These are phyloP conservation scores for Temnothorax longispinosus DNA, from an alignment of 1,140 invertebrate species.

Conservation along the genomic window DNA sequence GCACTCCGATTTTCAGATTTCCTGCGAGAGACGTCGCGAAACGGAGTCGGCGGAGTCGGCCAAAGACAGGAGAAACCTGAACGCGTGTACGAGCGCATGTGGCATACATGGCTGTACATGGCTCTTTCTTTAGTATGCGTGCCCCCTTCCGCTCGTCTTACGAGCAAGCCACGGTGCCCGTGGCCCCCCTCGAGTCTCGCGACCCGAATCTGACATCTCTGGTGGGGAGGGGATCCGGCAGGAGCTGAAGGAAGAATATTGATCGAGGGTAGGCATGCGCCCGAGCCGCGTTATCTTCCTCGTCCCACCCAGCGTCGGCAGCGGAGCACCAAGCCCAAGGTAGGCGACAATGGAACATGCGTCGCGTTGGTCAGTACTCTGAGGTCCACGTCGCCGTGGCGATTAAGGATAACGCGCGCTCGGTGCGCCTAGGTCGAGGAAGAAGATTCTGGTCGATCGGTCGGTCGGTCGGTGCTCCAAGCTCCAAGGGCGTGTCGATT, in stretches of 20 bases:
- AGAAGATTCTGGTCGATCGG: conserved; percentile 47
- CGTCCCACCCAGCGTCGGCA: conserved; percentile 69
- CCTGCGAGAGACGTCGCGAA: background rate
- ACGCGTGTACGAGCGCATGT: too few relatives aligned
- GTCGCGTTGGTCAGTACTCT: conserved; percentile 65
- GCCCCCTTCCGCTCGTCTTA: too few relatives aligned
- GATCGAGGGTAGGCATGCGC: conserved; percentile 79
- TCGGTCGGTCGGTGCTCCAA: conserved; percentile 54
- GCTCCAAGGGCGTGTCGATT: conserved; percentile 68
- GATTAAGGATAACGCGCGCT: conserved; percentile 38
- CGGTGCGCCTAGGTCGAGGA: background rate
- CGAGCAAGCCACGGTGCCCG: too few relatives aligned
- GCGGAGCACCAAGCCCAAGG: conserved; percentile 29
- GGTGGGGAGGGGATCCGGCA: background rate
- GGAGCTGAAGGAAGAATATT: conserved; percentile 81
- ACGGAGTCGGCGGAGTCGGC: background rate
- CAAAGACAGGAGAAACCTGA: background rate
- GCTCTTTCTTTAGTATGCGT: too few relatives aligned
- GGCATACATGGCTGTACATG: too few relatives aligned
- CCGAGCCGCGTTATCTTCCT: conserved; percentile 61
- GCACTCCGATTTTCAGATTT: conserved; percentile 14
- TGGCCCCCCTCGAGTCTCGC: too few relatives aligned
- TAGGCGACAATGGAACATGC: conserved; percentile 59
- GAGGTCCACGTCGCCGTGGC: conserved; percentile 48
- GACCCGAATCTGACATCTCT: background rate